A percentile compares a stretch with the other conserved stretches of the same genome.
Evolutionary conservation across 2,888 invertebrate genomes (phyloP).

Genomic region (Chymomyza caudatula): DNA sequence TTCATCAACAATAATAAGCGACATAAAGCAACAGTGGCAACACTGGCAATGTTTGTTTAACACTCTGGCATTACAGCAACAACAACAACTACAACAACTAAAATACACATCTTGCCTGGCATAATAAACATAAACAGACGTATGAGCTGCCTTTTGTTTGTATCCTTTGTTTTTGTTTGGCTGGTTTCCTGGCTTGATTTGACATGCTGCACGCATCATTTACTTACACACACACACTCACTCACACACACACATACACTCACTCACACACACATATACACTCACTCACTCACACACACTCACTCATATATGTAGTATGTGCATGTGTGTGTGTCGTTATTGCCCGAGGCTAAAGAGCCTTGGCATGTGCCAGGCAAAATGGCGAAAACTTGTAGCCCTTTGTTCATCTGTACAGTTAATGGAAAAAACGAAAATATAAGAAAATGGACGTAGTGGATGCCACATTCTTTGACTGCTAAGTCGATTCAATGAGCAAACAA

Average conservation of each 20-base stretch:
- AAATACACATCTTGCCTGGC: constrained; percentile 61
- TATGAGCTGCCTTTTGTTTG: constrained; percentile 6
- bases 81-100: constrained; percentile 46
- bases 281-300: not conserved
- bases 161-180: constrained; percentile 1
- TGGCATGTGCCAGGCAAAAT: constrained; percentile 35
- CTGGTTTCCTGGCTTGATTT: constrained; percentile 11
- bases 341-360: not conserved
- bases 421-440: constrained; percentile 13
- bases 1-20: not conserved
- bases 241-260: not conserved
- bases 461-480: not conserved
- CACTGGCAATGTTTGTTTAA: not conserved
- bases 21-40: constrained; percentile 13
- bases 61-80: not conserved
- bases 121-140: constrained; percentile 61
- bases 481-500: constrained; percentile 37
- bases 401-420: constrained; percentile 21
- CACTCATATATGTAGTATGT: not conserved
- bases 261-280: not conserved
- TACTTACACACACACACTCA: not conserved
- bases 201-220: constrained; percentile 6
- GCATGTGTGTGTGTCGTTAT: not conserved
- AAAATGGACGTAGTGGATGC: not conserved
- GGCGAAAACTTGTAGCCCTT: constrained; percentile 61